Conservation (phyloP, 2,797 vertebrate species). For the Gymnocypris eckloni region DNA sequence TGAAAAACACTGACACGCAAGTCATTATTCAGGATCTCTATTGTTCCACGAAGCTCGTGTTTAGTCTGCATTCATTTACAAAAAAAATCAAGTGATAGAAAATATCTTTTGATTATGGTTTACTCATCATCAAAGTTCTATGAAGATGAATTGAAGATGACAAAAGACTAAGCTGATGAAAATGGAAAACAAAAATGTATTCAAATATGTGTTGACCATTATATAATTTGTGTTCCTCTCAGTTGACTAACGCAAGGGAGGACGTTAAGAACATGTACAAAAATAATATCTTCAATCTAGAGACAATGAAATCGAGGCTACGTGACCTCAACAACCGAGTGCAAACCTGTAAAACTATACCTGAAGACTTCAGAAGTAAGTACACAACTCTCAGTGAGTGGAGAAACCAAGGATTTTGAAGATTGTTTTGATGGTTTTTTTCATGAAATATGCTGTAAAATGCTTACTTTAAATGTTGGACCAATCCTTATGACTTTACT, state of each 20-base stretch:
- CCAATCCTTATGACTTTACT: slow-evolving; percentile 3
- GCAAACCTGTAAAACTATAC: slow-evolving; percentile 73
- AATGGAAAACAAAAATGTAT: background rate
- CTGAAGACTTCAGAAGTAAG: slow-evolving; percentile 70
- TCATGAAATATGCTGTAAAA: background rate
- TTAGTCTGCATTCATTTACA: background rate
- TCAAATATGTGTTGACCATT: background rate
- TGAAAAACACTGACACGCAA: background rate
- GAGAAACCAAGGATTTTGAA: background rate
- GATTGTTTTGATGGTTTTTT: background rate
- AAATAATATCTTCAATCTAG: slow-evolving; percentile 70
- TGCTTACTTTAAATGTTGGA: background rate
- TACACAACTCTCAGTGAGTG: background rate
- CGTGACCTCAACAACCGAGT: slow-evolving; percentile 70
- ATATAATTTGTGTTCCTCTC: background rate
- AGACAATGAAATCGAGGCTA: slow-evolving; percentile 69
- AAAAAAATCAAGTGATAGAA: background rate
- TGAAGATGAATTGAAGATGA: background rate
- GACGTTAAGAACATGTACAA: slow-evolving; percentile 62
- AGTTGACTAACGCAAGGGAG: background rate
- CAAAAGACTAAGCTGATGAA: background rate
- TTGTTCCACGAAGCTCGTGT: background rate
- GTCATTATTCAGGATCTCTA: background rate
- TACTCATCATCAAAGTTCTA: slow-evolving; percentile 63
- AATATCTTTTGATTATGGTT: background rate